phyloP scores from a whole-genome alignment of 2,888 invertebrate genomes.

The Copidosoma aretas region DNA sequence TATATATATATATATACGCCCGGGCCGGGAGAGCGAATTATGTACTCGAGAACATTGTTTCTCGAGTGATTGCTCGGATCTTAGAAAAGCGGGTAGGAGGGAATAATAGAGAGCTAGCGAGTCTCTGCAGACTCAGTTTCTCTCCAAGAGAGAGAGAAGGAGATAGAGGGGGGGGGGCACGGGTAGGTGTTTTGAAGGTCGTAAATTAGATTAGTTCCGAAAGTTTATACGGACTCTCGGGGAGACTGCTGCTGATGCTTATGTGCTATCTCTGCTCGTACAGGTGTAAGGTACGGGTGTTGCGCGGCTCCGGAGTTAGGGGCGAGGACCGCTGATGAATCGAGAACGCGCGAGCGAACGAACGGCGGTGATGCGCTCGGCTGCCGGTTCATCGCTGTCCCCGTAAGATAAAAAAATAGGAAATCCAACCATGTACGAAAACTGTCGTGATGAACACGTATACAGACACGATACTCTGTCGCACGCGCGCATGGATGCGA shows the following conservation, averaged over 20 bases:
- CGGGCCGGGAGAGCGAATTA: constrained; percentile 47
- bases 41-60: constrained; percentile 33
- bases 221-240: constrained; percentile 49
- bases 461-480: neutral
- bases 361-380: constrained; percentile 43
- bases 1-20: constrained; percentile 50
- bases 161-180: constrained; percentile 15
- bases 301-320: constrained; percentile 50
- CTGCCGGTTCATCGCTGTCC: neutral
- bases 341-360: constrained; percentile 51
- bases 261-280: neutral
- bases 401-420: no score
- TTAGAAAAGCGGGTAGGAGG: neutral
- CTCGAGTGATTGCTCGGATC: constrained; percentile 44
- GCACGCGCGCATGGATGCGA: neutral
- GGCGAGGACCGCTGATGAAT: constrained; percentile 51
- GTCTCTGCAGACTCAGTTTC: constrained; percentile 45
- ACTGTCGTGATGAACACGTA: constrained; percentile 11
- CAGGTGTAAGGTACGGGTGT: constrained; percentile 37
- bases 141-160: neutral
- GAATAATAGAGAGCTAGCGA: constrained; percentile 14
- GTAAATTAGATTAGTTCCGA: constrained; percentile 59
- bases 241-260: no score
- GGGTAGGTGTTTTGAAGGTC: constrained; percentile 53
- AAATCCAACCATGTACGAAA: no score